phyloP scores from a whole-genome alignment of 2,888 invertebrate species.

The Tholera decimalis region DNA sequence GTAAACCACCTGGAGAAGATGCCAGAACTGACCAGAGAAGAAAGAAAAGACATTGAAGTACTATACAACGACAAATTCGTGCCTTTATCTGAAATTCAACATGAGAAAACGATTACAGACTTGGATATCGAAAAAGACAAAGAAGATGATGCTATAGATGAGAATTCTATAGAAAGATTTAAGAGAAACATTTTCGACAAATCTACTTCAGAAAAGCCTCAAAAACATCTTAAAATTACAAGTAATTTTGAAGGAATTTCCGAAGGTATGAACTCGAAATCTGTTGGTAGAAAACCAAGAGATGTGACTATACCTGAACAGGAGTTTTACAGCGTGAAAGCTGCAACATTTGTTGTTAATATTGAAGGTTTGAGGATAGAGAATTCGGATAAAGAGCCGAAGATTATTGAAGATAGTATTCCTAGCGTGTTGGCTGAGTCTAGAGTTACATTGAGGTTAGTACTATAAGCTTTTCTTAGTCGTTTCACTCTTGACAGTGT shows the following conservation, averaged over 20 bases:
- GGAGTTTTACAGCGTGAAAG: constrained; percentile 70
- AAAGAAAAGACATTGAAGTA: constrained; percentile 78
- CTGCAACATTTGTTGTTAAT: constrained; percentile 65
- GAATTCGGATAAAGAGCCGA: constrained; percentile 90
- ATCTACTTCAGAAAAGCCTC: background rate
- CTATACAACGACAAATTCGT: constrained; percentile 72
- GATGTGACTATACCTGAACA: constrained; percentile 59
- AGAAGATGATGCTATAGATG: constrained; percentile 21
- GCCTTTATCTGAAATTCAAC: constrained; percentile 70
- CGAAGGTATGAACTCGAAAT: constrained; percentile 9
- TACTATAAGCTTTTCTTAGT: too few relatives aligned
- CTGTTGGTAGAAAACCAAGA: constrained; percentile 49
- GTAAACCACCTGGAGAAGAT: constrained; percentile 78
- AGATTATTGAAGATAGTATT: constrained; percentile 91
- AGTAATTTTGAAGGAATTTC: background rate
- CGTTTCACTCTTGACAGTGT: too few relatives aligned
- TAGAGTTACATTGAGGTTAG: constrained; percentile 90
- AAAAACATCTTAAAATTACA: background rate
- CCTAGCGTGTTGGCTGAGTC: constrained; percentile 93
- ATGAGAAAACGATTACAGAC: constrained; percentile 10
- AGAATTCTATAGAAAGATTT: constrained; percentile 44
- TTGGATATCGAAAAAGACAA: background rate
- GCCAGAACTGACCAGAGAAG: constrained; percentile 72
- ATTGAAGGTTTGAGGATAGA: constrained; percentile 92
- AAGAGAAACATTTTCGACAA: constrained; percentile 15